Percentiles rank a stretch among this genome's conserved stretches.
Evolutionary conservation across 2,113 vertebrate species (phyloP).

Genomic region (Stigmatopora nigra): DNA sequence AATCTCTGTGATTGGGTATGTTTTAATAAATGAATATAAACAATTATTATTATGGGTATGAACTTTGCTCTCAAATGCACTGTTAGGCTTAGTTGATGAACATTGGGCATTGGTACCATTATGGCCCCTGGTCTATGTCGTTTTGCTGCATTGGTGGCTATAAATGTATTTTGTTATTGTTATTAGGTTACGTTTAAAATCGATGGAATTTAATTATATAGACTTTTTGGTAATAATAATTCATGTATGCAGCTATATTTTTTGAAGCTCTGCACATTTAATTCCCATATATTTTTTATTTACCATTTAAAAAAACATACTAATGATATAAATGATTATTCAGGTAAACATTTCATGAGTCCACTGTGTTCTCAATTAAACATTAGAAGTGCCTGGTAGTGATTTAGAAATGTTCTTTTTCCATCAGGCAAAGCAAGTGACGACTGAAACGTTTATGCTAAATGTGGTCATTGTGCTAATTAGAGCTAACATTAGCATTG

Average conservation of each 20-base stretch:
- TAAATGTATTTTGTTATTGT: neutral
- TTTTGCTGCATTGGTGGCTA: constrained; percentile 15
- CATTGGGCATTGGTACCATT: constrained; percentile 31
- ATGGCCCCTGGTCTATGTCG: constrained; percentile 53
- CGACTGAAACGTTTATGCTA: neutral
- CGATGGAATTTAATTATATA: neutral
- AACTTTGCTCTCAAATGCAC: constrained; percentile 28
- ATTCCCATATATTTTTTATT: neutral
- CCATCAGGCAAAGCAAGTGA: neutral
- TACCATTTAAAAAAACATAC: neutral
- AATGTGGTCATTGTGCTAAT: neutral
- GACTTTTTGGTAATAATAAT: neutral
- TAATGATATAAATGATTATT: neutral
- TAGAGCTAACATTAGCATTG: neutral
- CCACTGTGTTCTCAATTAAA: neutral
- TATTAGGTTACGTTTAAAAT: neutral
- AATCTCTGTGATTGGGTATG: neutral
- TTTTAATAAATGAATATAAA: neutral
- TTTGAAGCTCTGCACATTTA: neutral
- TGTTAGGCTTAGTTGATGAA: constrained; percentile 2
- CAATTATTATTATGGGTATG: neutral
- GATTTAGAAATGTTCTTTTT: neutral
- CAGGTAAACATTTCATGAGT: neutral
- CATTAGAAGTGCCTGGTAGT: neutral
- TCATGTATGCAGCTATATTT: neutral